These are phyloP conservation scores for Limosa lapponica DNA, from an alignment of 2,797 vertebrate genomes.

Conservation along the genomic window DNA sequence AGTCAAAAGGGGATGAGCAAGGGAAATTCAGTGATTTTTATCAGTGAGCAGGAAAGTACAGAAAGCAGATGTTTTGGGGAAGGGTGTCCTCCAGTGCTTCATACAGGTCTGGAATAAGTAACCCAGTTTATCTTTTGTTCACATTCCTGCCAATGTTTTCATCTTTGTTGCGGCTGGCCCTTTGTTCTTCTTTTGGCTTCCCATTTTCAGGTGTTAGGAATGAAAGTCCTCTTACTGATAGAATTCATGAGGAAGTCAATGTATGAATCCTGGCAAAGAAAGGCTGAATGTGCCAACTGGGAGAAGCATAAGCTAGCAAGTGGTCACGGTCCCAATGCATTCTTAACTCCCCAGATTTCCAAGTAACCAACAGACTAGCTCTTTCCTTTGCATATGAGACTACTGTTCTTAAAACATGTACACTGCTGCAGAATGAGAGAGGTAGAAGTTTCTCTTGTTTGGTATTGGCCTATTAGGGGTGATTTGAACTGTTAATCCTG, in stretches of 20 bases:
- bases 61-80: not conserved
- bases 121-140: not conserved
- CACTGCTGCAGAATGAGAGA: not conserved
- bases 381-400: not conserved
- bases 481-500: not conserved
- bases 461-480: not conserved
- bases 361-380: not conserved
- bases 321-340: accelerated
- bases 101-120: not conserved
- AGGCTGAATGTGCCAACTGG: not conserved
- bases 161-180: not conserved
- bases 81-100: not conserved
- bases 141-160: accelerated
- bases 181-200: not conserved
- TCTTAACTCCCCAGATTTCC: not conserved
- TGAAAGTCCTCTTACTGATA: not conserved
- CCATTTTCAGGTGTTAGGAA: not conserved
- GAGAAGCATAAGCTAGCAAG: not conserved
- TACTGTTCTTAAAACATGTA: not conserved
- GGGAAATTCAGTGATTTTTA: not conserved
- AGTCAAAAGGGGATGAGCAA: not conserved
- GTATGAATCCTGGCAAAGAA: not conserved
- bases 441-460: not conserved
- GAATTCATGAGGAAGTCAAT: accelerated
- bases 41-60: not conserved